Evolutionary conservation across 2,113 vertebrate species (phyloP), one percentile per base, ranked within the genome.

Genomic region (Cryptotis parvus): DNA sequence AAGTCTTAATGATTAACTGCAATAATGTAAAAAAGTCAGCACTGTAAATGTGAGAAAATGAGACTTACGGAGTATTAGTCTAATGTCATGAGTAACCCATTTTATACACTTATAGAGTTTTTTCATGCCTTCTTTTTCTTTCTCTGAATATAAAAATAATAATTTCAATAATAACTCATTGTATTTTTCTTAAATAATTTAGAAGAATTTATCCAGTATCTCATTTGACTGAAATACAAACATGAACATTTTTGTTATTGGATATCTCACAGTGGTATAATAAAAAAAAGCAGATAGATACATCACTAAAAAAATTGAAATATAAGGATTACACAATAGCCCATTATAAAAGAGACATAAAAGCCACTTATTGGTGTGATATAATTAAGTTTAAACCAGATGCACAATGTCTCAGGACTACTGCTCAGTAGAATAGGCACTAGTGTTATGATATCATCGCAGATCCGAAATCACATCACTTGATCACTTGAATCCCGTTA

Each of bases 211-310:
- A 74, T 27, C 0, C 33, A 78, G 12, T 90, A 74, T 70, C 79
- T 92, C 45, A 63, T 84, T 87, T 86, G 12, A 74, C 63, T 83
- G 2, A n/a, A n/a, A n/a, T n/a, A n/a, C n/a, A n/a, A n/a, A n/a
- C n/a, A n/a, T n/a, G n/a, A n/a, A n/a, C n/a, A n/a, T n/a, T n/a
- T n/a, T n/a, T n/a, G n/a, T n/a, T n/a, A n/a, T n/a, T n/a, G n/a
- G n/a, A n/a, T n/a, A n/a, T n/a, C n/a, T n/a, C n/a, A n/a, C n/a
- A n/a, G n/a, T n/a, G n/a, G n/a, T n/a, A n/a, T n/a, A n/a, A n/a
- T n/a, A n/a, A n/a, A n/a, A n/a, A n/a, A n/a, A n/a, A n/a, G n/a
- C n/a, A n/a, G n/a, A n/a, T n/a, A n/a, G n/a, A n/a, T n/a, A n/a
- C n/a, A n/a, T n/a, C n/a, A n/a, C n/a, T n/a, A n/a, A n/a, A n/a